These are phyloP conservation scores for Sebastes trivittatus DNA, from an alignment of 2,797 vertebrate species.

Conservation along the genomic window DNA sequence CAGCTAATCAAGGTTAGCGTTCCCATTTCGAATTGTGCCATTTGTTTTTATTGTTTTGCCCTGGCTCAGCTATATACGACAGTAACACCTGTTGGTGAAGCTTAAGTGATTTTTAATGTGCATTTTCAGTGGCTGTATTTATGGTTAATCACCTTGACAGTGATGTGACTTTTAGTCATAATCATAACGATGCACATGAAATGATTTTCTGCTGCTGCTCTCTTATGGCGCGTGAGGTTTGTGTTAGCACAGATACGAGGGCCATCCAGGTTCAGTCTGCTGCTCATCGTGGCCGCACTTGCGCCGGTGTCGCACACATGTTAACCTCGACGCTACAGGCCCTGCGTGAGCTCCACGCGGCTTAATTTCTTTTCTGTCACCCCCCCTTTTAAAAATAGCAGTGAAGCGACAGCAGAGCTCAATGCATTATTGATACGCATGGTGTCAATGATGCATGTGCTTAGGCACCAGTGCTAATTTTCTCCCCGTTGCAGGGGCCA, in stretches of 20 bases:
- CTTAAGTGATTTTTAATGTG: conserved; percentile 55
- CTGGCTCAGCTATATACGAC: conserved; percentile 5
- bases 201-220: conserved; percentile 10
- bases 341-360: conserved; percentile 9
- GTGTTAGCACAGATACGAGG: background rate
- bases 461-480: conserved; percentile 55
- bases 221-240: background rate
- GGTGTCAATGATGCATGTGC: conserved; percentile 71
- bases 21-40: background rate
- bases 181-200: conserved; percentile 18
- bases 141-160: conserved; percentile 37
- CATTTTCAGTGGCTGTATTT: conserved; percentile 32
- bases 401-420: conserved; percentile 55
- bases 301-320: conserved; percentile 16
- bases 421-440: conserved; percentile 73
- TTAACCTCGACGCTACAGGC: conserved; percentile 39
- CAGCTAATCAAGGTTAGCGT: conserved; percentile 47
- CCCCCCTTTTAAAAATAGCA: conserved; percentile 62
- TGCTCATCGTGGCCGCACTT: background rate
- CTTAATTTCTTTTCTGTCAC: conserved; percentile 57
- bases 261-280: background rate
- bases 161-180: conserved; percentile 40
- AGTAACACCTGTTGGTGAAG: conserved; percentile 52
- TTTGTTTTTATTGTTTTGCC: conserved; percentile 47
- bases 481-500: conserved; percentile 40